Evolutionary conservation across 2,888 invertebrate species (phyloP).

Genomic region (Tachina fera): DNA sequence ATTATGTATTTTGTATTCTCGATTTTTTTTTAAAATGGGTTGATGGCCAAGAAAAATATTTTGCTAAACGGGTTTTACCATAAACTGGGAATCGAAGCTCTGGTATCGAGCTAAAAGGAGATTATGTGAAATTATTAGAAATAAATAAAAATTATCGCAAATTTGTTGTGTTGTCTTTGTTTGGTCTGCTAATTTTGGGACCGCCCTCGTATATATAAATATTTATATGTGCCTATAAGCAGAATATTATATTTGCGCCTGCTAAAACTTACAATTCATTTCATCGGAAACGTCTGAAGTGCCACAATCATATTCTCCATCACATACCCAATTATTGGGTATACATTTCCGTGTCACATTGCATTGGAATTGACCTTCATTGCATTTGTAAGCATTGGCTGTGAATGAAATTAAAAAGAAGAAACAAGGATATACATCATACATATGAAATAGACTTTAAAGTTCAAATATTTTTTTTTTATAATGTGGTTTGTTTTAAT

Average conservation of each 20-base stretch:
- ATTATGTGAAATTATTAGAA: no score
- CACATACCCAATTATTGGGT: conserved; percentile 90
- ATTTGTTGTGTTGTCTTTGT: no score
- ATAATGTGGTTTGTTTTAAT: neutral
- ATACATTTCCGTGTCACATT: conserved; percentile 88
- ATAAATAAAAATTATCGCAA: no score
- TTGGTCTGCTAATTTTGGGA: no score
- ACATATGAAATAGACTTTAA: conserved; percentile 7
- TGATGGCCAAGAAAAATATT: no score
- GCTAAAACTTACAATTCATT: conserved; percentile 86
- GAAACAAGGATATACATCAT: neutral
- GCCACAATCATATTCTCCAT: conserved; percentile 91
- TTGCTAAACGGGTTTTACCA: no score
- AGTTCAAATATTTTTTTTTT: conserved; percentile 14
- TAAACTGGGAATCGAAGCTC: no score
- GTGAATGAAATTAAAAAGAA: conserved; percentile 75
- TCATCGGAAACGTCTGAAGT: conserved; percentile 91
- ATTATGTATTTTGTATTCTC: no score
- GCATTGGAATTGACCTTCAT: conserved; percentile 90
- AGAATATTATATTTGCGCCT: no score
- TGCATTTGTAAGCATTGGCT: conserved; percentile 85
- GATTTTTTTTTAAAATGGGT: no score
- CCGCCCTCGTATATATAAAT: neutral
- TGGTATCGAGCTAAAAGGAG: no score
- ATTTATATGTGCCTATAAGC: neutral